Evolutionary conservation across 2,113 vertebrate genomes (phyloP), one percentile per base, ranked within the genome.

Genomic region (Pipa parva): DNA sequence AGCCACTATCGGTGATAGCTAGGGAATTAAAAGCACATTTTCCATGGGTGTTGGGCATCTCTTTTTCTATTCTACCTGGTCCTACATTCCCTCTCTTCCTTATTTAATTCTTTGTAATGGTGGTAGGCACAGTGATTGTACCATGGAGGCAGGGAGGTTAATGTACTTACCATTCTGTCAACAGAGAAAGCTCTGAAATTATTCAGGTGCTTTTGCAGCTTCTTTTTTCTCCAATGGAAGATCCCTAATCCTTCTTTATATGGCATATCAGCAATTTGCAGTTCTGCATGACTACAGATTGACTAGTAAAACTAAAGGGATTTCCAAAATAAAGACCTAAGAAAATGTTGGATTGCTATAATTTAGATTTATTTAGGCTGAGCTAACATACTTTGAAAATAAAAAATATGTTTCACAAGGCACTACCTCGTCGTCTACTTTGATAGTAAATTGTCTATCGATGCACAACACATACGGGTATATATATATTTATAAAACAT

Each of bases 11-110:
- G 84, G 79, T 80, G 86, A 91, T 89, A 89, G 85, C 81, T 84
- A 89, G 85, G 80, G 85, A 92, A 90, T 90, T 90, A 88, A 87
- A 91, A 90, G 76, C 85, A 90, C 82, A 80, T 84, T 89, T 89
- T 88, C 83, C 80, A 83, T 84, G 87, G 84, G 78, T 84, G 80
- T 84, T 84, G 80, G 83, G 75, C 86, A 81, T 70, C 61, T 71
- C 74, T 46, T 71, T 45, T 45, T 24, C 17, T 71, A 58, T 71
- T 74, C 72, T 80, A 72, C 72, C 75, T 81, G 82, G 83, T 72
- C 80, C 82, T 87, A 77, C 61, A 85, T 89, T 85, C 50, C 63
- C 36, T 58, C 39, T 64, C 39, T 49, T 15, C 17, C 46, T 20
- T 48, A 61, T 51, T 70, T 27, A 1, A 60, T 63, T 72, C 76